Base-by-base conservation (phyloP, 2,113 vertebrate genomes). In the Podiceps cristatus region DNA sequence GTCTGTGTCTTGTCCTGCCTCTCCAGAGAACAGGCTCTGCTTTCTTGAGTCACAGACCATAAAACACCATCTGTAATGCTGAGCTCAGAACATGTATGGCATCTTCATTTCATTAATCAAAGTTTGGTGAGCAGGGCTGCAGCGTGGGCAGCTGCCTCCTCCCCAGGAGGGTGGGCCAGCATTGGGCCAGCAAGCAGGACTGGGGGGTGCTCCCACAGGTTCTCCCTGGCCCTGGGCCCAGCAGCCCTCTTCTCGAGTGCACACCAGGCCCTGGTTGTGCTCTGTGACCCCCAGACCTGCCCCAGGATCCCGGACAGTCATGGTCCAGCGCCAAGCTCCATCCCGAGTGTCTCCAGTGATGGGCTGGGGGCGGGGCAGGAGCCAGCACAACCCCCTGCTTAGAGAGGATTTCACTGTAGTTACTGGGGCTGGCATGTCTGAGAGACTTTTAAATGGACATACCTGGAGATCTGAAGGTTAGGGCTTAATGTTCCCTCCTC, bases 121-220 rank as follows among this genome's bases (percentile, higher is more conserved):
- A 55, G 40, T 4, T 29, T 67, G 69, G 56, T 9, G 7, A 60
- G 85, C 49, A 17, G 31, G 47, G 49, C 88, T 83, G 85, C 52
- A 44, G 79, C 5, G 3, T 0, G 1, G 50, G 45, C 62, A 72
- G 80, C 44, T 89, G 58, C 53, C 33, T 75, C 31, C 58, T 91
- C 7, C 37, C 40, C 0, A 0, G 49, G 29, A 55, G 27, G 25
- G 44, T 42, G 60, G 50, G 22, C 59, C 31, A 52, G 59, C 20
- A n/a, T 4, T 0, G 0, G 17, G 27, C 13, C 3, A 11, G 15
- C 33, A 29, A 64, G 14, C 0, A 1, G 25, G 31, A 5, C 17
- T 33, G 2, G 2, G 20, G 55, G 42, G 2, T 47, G 10, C 15
- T 75, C 25, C 5, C 10, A 6, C 7, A 6, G 22, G 40, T 84